phyloP scores from a whole-genome alignment of 1,140 invertebrate species.

The Zophobas morio region DNA sequence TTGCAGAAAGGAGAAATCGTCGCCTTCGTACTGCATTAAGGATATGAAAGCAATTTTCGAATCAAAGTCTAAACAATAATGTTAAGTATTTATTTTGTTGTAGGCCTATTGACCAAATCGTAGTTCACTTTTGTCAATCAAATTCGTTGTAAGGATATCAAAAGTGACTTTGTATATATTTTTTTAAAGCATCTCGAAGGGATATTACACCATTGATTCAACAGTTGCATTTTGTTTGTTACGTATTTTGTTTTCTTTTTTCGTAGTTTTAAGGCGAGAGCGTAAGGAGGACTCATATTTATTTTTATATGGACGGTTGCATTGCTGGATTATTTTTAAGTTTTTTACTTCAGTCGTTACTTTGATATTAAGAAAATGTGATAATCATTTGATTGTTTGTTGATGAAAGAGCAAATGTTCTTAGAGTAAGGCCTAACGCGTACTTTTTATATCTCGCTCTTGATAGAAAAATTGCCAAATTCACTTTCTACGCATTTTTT shows the following conservation, averaged over 20 bases:
- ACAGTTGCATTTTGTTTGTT: slow-evolving; percentile 23
- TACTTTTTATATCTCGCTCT: slow-evolving; percentile 34
- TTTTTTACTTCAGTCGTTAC: slow-evolving; percentile 29
- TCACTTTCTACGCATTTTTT: background rate
- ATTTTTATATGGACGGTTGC: slow-evolving; percentile 33
- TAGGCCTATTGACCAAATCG: slow-evolving; percentile 13
- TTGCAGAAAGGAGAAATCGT: slow-evolving; percentile 76
- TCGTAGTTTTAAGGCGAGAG: background rate
- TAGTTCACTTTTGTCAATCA: slow-evolving; percentile 18
- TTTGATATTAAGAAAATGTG: slow-evolving; percentile 42
- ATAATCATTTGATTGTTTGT: slow-evolving; percentile 33
- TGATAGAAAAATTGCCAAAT: slow-evolving; percentile 17
- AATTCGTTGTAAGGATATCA: slow-evolving; percentile 27
- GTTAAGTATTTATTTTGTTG: slow-evolving; percentile 14
- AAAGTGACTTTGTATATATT: slow-evolving; percentile 16
- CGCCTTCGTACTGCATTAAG: slow-evolving; percentile 80
- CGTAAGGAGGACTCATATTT: slow-evolving; percentile 19
- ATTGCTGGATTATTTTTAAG: slow-evolving; percentile 23
- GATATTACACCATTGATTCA: slow-evolving; percentile 12
- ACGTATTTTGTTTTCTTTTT: slow-evolving; percentile 30
- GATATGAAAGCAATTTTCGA: slow-evolving; percentile 87
- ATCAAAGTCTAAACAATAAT: slow-evolving; percentile 70
- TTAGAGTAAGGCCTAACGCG: slow-evolving; percentile 29
- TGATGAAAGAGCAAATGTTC: slow-evolving; percentile 1
- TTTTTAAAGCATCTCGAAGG: background rate